phyloP scores from a whole-genome alignment of 2,113 vertebrate species.

The Perca fluviatilis region DNA sequence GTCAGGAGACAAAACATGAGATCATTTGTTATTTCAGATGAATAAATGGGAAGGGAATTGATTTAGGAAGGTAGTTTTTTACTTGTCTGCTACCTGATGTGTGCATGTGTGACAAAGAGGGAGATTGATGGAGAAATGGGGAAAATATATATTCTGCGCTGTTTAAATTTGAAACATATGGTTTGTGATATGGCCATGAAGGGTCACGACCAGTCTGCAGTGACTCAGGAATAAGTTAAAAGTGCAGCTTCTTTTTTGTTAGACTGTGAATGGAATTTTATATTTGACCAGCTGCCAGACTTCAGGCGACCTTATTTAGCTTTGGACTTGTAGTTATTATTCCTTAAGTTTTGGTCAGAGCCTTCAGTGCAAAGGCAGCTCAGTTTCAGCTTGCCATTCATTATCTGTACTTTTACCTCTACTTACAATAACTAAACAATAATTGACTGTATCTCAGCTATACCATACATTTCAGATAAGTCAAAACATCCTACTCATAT shows the following conservation, averaged over 20 bases:
- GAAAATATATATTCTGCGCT: constrained; percentile 20
- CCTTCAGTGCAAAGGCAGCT: neutral
- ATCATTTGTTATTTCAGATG: constrained; percentile 73
- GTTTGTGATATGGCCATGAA: constrained; percentile 25
- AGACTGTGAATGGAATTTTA: constrained; percentile 18
- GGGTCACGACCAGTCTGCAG: constrained; percentile 35
- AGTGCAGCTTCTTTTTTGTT: constrained; percentile 1
- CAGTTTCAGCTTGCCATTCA: neutral
- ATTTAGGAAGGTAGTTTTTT: constrained; percentile 52
- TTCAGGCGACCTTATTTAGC: neutral
- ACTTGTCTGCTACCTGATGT: constrained; percentile 60
- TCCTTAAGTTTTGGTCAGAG: neutral
- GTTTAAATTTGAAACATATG: constrained; percentile 72
- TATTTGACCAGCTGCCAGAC: constrained; percentile 40
- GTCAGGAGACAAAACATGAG: constrained; percentile 64
- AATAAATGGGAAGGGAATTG: constrained; percentile 48
- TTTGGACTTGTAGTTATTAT: neutral
- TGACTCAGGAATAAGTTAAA: constrained; percentile 18
- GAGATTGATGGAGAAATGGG: constrained; percentile 43
- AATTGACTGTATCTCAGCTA: neutral
- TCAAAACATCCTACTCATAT: neutral
- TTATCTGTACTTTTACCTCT: neutral
- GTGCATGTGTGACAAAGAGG: constrained; percentile 50
- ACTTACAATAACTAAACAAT: neutral
- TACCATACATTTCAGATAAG: neutral